Evolutionary conservation across 2,113 vertebrate species (phyloP).

Genomic region (Xyrauchen texanus): DNA sequence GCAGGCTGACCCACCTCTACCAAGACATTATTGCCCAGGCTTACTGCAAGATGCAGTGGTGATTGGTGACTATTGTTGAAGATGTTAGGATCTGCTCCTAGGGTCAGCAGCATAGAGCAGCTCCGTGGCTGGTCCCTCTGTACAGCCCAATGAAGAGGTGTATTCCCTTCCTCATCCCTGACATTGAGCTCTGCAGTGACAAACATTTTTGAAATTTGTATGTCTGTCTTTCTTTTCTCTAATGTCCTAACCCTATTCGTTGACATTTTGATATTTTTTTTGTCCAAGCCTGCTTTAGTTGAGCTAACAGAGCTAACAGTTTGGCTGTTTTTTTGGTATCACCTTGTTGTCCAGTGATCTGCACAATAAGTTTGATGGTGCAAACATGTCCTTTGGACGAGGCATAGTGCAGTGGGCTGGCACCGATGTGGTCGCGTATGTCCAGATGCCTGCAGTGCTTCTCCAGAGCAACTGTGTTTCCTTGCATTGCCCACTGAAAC

Average conservation of each 20-base stretch:
- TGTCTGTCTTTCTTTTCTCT: neutral
- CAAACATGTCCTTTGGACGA: constrained; percentile 74
- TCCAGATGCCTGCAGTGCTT: constrained; percentile 68
- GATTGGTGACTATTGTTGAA: constrained; percentile 75
- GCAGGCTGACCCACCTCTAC: constrained; percentile 69
- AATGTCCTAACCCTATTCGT: neutral
- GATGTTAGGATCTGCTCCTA: constrained; percentile 83
- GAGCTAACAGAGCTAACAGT: neutral
- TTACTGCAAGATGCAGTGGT: constrained; percentile 79
- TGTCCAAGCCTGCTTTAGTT: neutral
- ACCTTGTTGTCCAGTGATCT: constrained; percentile 76
- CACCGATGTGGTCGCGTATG: constrained; percentile 68
- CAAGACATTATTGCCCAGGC: constrained; percentile 70
- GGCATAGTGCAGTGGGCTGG: constrained; percentile 79
- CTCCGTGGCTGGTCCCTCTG: constrained; percentile 77
- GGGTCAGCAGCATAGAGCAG: constrained; percentile 76
- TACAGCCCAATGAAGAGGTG: constrained; percentile 80
- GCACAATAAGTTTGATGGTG: constrained; percentile 76
- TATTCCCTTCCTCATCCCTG: constrained; percentile 78
- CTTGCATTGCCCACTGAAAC: constrained; percentile 72
- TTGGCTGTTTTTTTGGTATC: constrained; percentile 21
- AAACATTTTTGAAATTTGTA: neutral
- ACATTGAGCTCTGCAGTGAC: constrained; percentile 73
- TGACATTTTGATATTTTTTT: neutral
- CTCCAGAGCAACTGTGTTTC: constrained; percentile 68